Conservation (phyloP, 2,113 vertebrate genomes). For the Nycticryphes semicollaris region DNA sequence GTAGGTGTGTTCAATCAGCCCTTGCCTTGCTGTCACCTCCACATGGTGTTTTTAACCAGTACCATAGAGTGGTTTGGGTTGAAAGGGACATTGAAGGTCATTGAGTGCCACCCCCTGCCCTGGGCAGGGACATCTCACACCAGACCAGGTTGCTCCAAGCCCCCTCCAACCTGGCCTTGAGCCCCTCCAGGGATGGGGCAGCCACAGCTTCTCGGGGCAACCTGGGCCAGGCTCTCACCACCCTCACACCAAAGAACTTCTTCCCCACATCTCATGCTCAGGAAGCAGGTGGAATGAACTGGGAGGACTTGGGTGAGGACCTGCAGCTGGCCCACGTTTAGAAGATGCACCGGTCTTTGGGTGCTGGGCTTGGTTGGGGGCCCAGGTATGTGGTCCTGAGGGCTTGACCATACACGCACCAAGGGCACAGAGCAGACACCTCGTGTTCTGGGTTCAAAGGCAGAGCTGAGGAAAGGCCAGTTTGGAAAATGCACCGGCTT, state of each 20-base stretch:
- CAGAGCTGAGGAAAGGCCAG: neutral
- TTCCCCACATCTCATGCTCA: neutral
- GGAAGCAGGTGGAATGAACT: neutral
- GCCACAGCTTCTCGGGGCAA: no score
- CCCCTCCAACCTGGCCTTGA: no score
- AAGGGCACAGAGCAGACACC: neutral
- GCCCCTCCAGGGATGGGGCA: no score
- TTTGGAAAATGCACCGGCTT: neutral
- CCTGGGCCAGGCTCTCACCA: neutral
- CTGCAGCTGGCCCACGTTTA: neutral
- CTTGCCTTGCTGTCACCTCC: neutral
- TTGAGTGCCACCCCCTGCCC: neutral
- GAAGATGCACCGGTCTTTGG: fast-evolving
- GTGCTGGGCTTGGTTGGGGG: neutral
- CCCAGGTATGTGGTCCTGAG: neutral
- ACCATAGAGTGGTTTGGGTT: no score
- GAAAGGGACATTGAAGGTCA: neutral
- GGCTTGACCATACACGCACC: fast-evolving
- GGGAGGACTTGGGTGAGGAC: neutral
- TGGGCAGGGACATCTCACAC: neutral
- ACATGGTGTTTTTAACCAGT: neutral
- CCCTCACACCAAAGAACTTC: neutral
- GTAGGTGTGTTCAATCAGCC: neutral
- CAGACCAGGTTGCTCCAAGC: no score
- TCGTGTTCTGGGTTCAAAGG: neutral